Evolutionary conservation across 37 sponge, comb jelly and placozoan genomes (phyloP).

Genomic region (Eunapius fragilis): DNA sequence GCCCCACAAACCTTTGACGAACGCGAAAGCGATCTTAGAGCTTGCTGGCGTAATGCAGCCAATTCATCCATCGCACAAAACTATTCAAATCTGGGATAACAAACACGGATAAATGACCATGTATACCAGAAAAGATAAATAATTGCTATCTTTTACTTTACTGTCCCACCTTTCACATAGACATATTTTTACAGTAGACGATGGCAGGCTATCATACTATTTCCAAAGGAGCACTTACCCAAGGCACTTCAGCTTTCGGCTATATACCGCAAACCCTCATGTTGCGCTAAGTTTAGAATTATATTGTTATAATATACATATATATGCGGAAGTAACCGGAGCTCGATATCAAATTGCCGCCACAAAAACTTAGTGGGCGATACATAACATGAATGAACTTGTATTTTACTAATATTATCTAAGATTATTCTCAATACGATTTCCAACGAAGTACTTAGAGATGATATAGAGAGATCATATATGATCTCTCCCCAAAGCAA

Average conservation of each 20-base stretch:
- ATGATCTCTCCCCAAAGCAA: too few species aligned
- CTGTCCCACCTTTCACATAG: too few species aligned
- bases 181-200: too few species aligned
- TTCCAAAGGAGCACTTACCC: not conserved
- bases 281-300: not conserved
- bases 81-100: not conserved
- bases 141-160: too few species aligned
- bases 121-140: too few species aligned
- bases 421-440: too few species aligned
- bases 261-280: not conserved
- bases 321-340: not conserved
- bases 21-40: not conserved
- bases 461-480: too few species aligned
- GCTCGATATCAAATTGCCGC: not conserved
- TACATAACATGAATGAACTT: too few species aligned
- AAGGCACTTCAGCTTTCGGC: not conserved
- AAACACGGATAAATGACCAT: not conserved
- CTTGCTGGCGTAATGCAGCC: not conserved
- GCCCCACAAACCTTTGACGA: not conserved
- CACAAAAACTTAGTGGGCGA: not conserved
- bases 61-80: not conserved
- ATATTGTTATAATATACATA: too few species aligned
- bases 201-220: not conserved
- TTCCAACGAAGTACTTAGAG: too few species aligned
- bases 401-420: too few species aligned